Evolutionary conservation across 2,797 vertebrate species (phyloP).

Genomic region (Buphagus erythrorhynchus): DNA sequence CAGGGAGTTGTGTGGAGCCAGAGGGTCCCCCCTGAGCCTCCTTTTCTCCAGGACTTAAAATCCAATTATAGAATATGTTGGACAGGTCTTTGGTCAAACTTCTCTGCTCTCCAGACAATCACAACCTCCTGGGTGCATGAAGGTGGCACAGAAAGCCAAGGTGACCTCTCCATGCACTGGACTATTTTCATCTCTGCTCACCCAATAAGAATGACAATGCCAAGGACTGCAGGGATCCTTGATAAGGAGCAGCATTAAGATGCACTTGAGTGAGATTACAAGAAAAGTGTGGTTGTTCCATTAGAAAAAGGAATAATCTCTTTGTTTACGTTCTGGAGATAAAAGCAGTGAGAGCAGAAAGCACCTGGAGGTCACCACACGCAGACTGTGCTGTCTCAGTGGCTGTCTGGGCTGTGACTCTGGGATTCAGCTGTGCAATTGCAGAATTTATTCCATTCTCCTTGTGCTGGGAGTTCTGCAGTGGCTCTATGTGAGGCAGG

Average conservation of each 20-base stretch:
- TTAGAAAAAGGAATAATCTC: conserved; percentile 10
- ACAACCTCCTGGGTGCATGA: not conserved
- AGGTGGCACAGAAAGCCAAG: not conserved
- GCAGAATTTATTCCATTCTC: not conserved
- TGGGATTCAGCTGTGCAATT: not conserved
- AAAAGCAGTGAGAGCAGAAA: not conserved
- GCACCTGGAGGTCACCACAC: not conserved
- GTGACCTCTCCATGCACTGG: not conserved
- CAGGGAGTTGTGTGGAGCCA: not conserved
- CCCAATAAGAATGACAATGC: not conserved
- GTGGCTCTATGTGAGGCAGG: not conserved
- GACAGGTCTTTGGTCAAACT: not conserved
- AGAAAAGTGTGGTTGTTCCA: not conserved
- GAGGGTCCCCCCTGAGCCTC: rapidly evolving
- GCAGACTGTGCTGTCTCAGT: not conserved
- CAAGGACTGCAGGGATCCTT: not conserved
- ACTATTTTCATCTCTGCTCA: not conserved
- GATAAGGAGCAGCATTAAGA: not conserved
- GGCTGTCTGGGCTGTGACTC: not conserved
- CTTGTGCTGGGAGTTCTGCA: not conserved
- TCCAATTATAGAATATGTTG: not conserved
- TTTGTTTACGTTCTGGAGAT: conserved; percentile 3
- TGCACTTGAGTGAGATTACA: conserved; percentile 1
- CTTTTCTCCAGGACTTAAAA: not conserved
- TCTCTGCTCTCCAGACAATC: not conserved